Conservation (phyloP, 2,113 vertebrate genomes). For the Equus przewalskii region DNA sequence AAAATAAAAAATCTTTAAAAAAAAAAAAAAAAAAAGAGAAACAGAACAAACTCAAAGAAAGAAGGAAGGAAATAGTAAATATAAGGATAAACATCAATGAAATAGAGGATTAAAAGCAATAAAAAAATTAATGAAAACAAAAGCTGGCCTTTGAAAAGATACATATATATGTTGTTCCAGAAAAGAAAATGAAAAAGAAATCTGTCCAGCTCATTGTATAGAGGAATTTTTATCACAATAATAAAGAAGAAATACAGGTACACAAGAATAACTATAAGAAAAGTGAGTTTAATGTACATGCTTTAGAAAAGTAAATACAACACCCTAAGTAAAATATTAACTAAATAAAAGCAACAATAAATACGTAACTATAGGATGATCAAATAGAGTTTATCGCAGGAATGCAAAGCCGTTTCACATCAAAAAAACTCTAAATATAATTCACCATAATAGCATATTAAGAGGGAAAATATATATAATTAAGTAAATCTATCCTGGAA, state of each 20-base stretch:
- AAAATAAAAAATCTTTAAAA: too few species aligned
- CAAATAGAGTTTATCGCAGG: not conserved
- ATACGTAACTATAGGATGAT: not conserved
- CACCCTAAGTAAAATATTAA: constrained; percentile 18
- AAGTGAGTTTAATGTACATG: not conserved
- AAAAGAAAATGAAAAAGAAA: constrained; percentile 29
- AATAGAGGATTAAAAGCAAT: constrained; percentile 9
- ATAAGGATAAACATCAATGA: not conserved
- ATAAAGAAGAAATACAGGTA: not conserved
- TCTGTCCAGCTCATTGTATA: not conserved
- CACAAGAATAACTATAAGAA: not conserved
- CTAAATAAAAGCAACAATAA: constrained; percentile 28
- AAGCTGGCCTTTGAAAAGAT: not conserved
- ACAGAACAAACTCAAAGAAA: not conserved
- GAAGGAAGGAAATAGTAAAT: constrained; percentile 45
- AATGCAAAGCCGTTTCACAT: not conserved
- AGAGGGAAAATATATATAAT: not conserved
- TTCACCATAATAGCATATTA: not conserved
- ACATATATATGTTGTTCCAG: not conserved
- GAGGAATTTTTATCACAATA: constrained; percentile 42
- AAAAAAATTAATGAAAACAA: not conserved
- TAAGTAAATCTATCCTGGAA: constrained; percentile 22
- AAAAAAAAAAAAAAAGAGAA: not conserved
- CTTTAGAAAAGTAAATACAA: constrained; percentile 44
- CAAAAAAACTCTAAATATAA: not conserved